Conservation (phyloP, 2,113 vertebrate genomes). For the Phaethornis superciliosus region DNA sequence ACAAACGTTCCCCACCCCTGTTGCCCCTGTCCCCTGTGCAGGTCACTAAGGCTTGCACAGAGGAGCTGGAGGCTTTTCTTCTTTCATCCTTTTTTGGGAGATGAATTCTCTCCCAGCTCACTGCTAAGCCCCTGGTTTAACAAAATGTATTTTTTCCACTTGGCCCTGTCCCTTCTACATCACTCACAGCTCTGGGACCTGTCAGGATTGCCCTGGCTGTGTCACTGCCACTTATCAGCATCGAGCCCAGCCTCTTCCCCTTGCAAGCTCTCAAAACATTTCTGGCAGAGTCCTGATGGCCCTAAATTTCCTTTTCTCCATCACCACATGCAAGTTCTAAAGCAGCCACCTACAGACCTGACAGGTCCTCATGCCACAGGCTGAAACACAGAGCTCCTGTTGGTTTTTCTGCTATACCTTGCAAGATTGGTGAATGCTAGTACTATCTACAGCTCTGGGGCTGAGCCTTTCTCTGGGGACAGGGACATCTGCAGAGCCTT, state of each 20-base stretch:
- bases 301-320: not conserved
- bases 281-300: not conserved
- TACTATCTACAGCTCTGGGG: not conserved
- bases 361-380: not conserved
- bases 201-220: not conserved
- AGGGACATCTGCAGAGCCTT: not conserved
- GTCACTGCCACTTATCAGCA: not conserved
- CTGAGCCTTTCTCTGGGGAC: not conserved
- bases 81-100: slow-evolving; percentile 25
- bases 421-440: not conserved
- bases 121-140: slow-evolving; percentile 22
- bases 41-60: not conserved
- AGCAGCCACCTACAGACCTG: not conserved
- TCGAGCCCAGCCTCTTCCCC: not conserved
- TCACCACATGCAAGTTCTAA: rapidly evolving
- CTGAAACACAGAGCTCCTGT: not conserved
- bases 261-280: not conserved
- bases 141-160: not conserved
- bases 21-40: not conserved
- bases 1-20: not conserved
- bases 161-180: not conserved
- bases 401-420: not conserved
- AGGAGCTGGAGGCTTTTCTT: not conserved
- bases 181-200: not conserved
- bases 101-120: slow-evolving; percentile 22